Base-by-base conservation (phyloP, 2,888 invertebrate species). In the Drosophila mimetica region DNA sequence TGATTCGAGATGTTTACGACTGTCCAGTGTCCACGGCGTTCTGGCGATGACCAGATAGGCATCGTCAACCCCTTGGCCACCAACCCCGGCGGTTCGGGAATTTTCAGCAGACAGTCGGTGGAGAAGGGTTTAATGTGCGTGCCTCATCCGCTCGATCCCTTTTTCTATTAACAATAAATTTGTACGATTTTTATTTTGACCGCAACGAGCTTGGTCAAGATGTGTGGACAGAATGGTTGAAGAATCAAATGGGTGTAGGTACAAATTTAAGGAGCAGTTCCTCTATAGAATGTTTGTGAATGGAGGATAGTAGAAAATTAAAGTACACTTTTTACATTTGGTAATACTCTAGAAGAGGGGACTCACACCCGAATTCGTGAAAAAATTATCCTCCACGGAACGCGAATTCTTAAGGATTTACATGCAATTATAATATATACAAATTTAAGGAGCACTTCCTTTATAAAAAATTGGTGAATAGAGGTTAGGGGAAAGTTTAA, bases 91-190 rank as follows among this genome's bases (percentile, higher is more conserved):
- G 18, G 42, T 16, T 18, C 36, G 9, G 53, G 42, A 53, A 64
- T 71, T 60, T 72, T 18, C n/a, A 14, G 42, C 25, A 14, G 4
- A n/a, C 9, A 4, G 25, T 3, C 8, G 4, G 4, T 14, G 71
- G 47, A 13, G 48, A 32, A 22, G 46, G 59, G 66, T 54, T 44
- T 61, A 57, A 70, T 71, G 69, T 71, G 63, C 74, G 74, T 79
- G 79, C 75, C 52, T 70, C 76, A 79, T 69, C 65, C 66, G 71
- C 47, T 74, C 52, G 67, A 77, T 75, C 80, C 86, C 74, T 80
- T 89, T 89, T 86, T 86, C 88, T 90, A 90, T 90, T 89, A 90
- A 86, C 90, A 86, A 89, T 90, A 90, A 89, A 90, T 90, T 89
- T 80, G 76, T 76, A 76, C 57, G 72, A 72, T 76, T 80, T 71